Base-by-base conservation (phyloP, 2,797 vertebrate species). In the Todus mexicanus region DNA sequence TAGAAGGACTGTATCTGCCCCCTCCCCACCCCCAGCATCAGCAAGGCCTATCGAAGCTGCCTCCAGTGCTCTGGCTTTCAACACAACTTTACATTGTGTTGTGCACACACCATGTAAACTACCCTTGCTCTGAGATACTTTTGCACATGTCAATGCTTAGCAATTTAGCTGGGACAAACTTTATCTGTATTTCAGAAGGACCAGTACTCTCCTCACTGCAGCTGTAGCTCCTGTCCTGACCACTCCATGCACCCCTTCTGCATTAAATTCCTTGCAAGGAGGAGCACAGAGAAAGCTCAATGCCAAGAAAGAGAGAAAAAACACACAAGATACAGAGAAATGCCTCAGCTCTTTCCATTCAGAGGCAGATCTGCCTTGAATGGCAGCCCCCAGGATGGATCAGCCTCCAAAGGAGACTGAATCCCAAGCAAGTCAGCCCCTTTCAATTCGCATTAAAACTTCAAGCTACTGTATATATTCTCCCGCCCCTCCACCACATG, bases 291-390 rank as follows among this genome's bases (percentile, higher is more conserved):
- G 89, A 85, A 95, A 87, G 56, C 56, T 64, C 76, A 57, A 7
- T 31, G 54, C 63, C 70, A 78, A 91, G 72, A 77, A 85, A 69
- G 61, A 47, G 40, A 91, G 53, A 82, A 87, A 89, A 68, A 76
- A 4, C 61, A 22, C 71, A 27, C 42, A 18, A 64, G 60, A 94
- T 84, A 70, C 12, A 51, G 61, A 45, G 54, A 78, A 91, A 47
- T 78, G 71, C 56, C 43, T 73, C 60, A 12, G 60, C 33, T 45
- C n/a, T 82, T 78, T 59, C 82, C 71, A 93, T 93, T 95, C 93
- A 96, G 83, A 94, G 74, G 77, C 83, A 93, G 87, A 93, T 87
- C 71, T 76, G 76, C 64, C 43, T 40, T 95, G 93, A 95, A 95
- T 81, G 53, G 84, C 80, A 95, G 73, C 45, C 77, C 80, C 90